phyloP scores from a whole-genome alignment of 2,888 invertebrate genomes.

The Polia nebulosa region DNA sequence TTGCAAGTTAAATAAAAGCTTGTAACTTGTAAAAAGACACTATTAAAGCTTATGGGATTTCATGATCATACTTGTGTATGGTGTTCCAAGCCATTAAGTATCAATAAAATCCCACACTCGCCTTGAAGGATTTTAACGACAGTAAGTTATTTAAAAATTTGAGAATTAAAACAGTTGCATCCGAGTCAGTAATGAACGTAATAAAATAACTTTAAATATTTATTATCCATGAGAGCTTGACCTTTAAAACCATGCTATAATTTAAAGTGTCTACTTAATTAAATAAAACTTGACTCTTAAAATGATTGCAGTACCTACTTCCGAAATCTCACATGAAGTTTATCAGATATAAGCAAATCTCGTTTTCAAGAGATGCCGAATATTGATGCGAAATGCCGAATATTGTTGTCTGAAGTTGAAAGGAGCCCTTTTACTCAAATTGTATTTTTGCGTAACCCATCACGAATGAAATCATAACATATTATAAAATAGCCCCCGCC shows the following conservation, averaged over 20 bases:
- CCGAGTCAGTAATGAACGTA: conserved; percentile 10
- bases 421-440: no score
- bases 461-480: no score
- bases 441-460: no score
- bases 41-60: neutral
- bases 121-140: conserved; percentile 13
- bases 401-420: no score
- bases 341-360: neutral
- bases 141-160: no score
- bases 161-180: conserved; percentile 20
- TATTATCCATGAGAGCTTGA: neutral
- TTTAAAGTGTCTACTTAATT: conserved; percentile 1
- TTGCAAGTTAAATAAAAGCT: no score
- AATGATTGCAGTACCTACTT: conserved; percentile 10
- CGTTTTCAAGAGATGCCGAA: neutral
- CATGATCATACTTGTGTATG: neutral
- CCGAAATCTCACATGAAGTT: conserved; percentile 15
- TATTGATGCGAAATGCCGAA: no score
- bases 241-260: conserved; percentile 29
- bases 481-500: no score
- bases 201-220: conserved; percentile 23
- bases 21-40: no score
- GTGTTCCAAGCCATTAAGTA: conserved; percentile 1
- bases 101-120: neutral
- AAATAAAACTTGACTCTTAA: neutral